A percentile compares a stretch with the other conserved stretches of the same genome.
Evolutionary conservation across 2,888 invertebrate species (phyloP).

Genomic region (Parnassius orleans): DNA sequence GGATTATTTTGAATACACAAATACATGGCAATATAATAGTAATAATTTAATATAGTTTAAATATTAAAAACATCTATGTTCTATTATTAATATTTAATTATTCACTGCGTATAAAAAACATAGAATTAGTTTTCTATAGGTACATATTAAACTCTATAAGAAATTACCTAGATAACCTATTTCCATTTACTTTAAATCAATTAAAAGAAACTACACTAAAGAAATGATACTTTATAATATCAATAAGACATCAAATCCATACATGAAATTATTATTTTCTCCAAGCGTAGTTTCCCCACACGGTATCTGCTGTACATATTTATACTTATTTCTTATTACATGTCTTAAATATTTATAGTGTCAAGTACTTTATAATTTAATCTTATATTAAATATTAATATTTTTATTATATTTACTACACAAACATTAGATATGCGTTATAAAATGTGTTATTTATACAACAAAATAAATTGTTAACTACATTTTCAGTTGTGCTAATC

Average conservation of each 20-base stretch:
- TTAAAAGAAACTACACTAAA: slow-evolving; percentile 72
- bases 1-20: too few relatives aligned
- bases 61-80: too few relatives aligned
- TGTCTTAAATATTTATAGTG: slow-evolving; percentile 8
- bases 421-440: slow-evolving; percentile 2
- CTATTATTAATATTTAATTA: slow-evolving; percentile 3
- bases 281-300: slow-evolving; percentile 81
- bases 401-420: not conserved
- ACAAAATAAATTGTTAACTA: slow-evolving; percentile 2
- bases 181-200: slow-evolving; percentile 4
- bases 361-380: not conserved
- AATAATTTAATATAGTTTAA: too few relatives aligned
- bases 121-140: slow-evolving; percentile 6
- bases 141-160: slow-evolving; percentile 4
- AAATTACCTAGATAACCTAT: not conserved
- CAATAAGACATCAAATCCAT: slow-evolving; percentile 67
- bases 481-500: too few relatives aligned
- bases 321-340: slow-evolving; percentile 35
- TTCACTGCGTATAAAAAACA: slow-evolving; percentile 14
- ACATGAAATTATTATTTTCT: slow-evolving; percentile 70
- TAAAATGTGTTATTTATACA: not conserved
- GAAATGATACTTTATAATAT: slow-evolving; percentile 40
- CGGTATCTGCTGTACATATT: slow-evolving; percentile 62
- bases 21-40: too few relatives aligned
- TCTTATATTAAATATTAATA: not conserved